phyloP scores from a whole-genome alignment of 2,797 vertebrate species.

The Diplodus puntazzo region DNA sequence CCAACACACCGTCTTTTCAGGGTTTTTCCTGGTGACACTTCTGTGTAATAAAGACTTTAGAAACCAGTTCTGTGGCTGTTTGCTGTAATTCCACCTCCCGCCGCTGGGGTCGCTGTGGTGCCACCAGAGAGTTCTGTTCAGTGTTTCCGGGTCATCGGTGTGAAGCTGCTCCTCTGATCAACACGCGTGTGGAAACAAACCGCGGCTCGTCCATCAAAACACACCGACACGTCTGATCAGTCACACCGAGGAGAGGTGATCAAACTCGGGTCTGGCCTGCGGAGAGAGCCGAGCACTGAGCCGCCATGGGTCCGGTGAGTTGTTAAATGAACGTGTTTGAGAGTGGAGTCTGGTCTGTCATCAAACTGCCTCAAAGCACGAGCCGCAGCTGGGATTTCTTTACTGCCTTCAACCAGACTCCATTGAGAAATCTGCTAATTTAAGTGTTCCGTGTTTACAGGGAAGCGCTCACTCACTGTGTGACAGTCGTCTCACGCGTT shows the following conservation, averaged over 20 bases:
- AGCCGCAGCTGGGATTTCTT: background rate
- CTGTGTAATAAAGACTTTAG: too few relatives aligned
- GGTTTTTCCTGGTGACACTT: too few relatives aligned
- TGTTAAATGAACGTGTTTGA: background rate
- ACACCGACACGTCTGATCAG: background rate
- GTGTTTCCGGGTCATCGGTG: constrained; percentile 46
- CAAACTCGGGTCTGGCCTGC: background rate
- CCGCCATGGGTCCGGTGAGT: constrained; percentile 61
- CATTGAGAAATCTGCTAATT: background rate
- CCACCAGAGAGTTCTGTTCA: rapidly evolving
- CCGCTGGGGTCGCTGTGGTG: constrained; percentile 40
- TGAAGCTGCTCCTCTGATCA: background rate
- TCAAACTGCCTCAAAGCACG: too few relatives aligned
- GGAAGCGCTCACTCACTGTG: background rate
- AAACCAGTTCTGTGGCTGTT: too few relatives aligned
- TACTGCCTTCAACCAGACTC: background rate
- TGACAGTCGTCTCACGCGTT: background rate
- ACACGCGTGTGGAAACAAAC: constrained; percentile 35
- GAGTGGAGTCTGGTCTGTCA: background rate
- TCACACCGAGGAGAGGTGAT: background rate
- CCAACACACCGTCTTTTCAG: background rate
- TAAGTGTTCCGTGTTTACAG: background rate
- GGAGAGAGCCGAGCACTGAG: background rate
- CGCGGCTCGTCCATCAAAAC: background rate
- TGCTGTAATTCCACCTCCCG: constrained; percentile 12